These are phyloP conservation scores for Mycteria americana DNA, from an alignment of 2,797 vertebrate species.

Conservation along the genomic window DNA sequence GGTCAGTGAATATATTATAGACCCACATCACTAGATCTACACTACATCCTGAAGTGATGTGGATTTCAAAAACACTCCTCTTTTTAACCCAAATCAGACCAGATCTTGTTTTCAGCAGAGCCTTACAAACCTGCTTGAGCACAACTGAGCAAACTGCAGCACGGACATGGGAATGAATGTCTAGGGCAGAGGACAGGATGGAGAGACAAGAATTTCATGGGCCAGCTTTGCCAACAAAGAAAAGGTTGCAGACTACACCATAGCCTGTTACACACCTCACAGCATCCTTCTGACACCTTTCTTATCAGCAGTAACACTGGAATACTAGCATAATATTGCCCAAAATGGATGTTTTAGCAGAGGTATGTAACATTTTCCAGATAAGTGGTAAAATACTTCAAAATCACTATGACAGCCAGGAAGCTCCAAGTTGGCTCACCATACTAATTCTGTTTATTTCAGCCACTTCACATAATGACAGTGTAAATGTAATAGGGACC, in stretches of 20 bases:
- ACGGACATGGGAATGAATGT: neutral
- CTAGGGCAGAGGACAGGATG: neutral
- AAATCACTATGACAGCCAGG: neutral
- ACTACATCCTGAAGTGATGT: neutral
- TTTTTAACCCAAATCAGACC: neutral
- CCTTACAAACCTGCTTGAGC: neutral
- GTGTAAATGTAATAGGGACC: neutral
- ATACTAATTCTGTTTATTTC: neutral
- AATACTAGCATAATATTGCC: neutral
- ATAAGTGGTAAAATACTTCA: neutral
- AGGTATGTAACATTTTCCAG: neutral
- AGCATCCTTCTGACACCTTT: neutral
- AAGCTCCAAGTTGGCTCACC: neutral
- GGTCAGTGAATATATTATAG: neutral
- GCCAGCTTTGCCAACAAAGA: neutral
- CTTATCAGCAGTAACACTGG: neutral
- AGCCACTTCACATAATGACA: neutral
- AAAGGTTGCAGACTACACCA: rapidly evolving
- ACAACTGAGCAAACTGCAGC: neutral
- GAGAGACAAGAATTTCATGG: neutral
- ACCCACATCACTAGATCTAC: neutral
- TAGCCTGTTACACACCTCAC: neutral
- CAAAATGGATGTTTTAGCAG: neutral
- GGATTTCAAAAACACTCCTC: neutral
- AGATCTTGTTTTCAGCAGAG: neutral